Evolutionary conservation across 2,797 vertebrate genomes (phyloP), one percentile per base, ranked within the genome.

Genomic region (Danio kyathit): DNA sequence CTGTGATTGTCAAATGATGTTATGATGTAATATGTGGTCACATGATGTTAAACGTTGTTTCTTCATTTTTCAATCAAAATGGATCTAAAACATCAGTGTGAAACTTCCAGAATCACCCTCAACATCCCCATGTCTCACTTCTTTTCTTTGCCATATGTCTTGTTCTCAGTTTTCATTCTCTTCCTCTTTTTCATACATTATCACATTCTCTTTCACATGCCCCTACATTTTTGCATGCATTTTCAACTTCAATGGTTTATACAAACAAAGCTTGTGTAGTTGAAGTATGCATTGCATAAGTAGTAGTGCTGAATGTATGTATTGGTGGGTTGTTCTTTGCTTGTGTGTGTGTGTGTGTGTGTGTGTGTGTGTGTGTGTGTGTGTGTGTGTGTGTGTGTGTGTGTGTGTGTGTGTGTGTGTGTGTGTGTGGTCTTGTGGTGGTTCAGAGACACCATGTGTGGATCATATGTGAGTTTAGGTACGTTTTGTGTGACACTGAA

Each of bases 381-480:
- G n/a, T n/a, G n/a, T n/a, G n/a, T n/a, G n/a, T n/a, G n/a, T n/a
- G n/a, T n/a, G n/a, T n/a, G n/a, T n/a, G n/a, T n/a, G n/a, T n/a
- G n/a, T n/a, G n/a, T n/a, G n/a, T n/a, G n/a, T n/a, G n/a, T n/a
- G n/a, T n/a, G n/a, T n/a, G n/a, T n/a, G n/a, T n/a, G n/a, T n/a
- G 38, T 41, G 76, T 81, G 81, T 80, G 84, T 80, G 84, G 82
- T 89, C 78, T 80, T 82, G 82, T 77, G 84, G 88, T 56, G 61
- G 78, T 80, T 72, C 52, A 85, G 71, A 86, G 83, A 73, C 79
- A 79, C 85, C 90, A 90, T 92, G 90, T 91, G 91, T 82, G 80
- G 74, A 86, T 91, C 91, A 91, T 71, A 79, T 91, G 90, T 87
- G 82, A 79, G 71, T 65, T 52, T 77, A 90, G 91, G 87, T 86